Evolutionary conservation across 2,888 invertebrate genomes (phyloP).

Genomic region (Sesia bembeciformis): DNA sequence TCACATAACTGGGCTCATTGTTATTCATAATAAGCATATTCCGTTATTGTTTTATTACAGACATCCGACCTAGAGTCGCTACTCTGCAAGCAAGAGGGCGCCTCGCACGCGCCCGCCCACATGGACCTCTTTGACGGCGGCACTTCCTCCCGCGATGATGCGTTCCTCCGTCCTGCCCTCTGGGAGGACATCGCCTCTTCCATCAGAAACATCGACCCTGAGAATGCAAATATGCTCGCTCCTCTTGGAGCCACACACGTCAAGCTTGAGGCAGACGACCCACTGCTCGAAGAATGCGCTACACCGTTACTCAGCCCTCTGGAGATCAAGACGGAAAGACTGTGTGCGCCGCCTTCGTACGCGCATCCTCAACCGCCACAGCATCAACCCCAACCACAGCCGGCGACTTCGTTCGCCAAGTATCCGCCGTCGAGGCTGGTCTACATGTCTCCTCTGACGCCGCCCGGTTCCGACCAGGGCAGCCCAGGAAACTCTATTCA

Average conservation of each 20-base stretch:
- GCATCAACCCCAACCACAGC: conserved; percentile 44
- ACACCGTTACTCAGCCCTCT: conserved; percentile 84
- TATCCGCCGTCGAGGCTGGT: conserved; percentile 69
- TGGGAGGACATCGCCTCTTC: conserved; percentile 95
- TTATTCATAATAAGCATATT: not conserved
- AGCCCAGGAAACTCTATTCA: conserved; percentile 83
- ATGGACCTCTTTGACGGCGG: conserved; percentile 72
- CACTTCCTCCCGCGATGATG: conserved; percentile 82
- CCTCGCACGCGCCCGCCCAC: conserved; percentile 75
- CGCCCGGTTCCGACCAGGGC: conserved; percentile 91
- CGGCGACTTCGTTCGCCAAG: conserved; percentile 49
- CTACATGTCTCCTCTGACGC: conserved; percentile 90
- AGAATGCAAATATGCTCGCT: conserved; percentile 90
- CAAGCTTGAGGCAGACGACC: conserved; percentile 83
- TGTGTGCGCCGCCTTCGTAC: conserved; percentile 73
- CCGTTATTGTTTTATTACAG: conserved; percentile 53
- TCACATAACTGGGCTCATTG: not conserved
- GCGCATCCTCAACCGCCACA: conserved; percentile 35
- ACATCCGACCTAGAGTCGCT: conserved; percentile 86
- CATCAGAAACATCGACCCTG: conserved; percentile 91
- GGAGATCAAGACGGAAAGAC: conserved; percentile 86
- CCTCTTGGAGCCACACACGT: conserved; percentile 80
- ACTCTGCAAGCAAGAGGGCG: conserved; percentile 85
- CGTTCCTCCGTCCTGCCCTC: conserved; percentile 88
- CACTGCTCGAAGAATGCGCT: conserved; percentile 75